Conservation (phyloP, 1,140 invertebrate species). For the Ladona fulva region DNA sequence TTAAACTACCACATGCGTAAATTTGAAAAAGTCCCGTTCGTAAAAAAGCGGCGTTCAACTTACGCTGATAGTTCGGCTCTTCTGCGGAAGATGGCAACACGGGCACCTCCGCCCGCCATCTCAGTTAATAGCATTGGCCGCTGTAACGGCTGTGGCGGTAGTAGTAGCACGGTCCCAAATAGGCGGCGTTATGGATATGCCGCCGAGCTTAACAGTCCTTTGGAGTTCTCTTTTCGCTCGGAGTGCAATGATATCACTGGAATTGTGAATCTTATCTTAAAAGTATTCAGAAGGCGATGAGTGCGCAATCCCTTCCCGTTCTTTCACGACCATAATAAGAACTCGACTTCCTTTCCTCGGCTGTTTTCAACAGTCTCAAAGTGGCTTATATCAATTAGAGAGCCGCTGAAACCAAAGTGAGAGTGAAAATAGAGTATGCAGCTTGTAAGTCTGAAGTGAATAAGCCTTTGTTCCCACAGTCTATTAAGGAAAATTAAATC, state of each 20-base stretch:
- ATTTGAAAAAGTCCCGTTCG: no score
- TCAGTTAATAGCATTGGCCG: conserved; percentile 3
- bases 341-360: no score
- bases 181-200: conserved; percentile 6
- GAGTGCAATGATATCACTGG: neutral
- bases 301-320: neutral
- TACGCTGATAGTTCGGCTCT: neutral
- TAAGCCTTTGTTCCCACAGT: no score
- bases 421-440: no score
- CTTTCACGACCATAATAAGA: no score
- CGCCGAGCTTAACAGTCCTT: neutral
- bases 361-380: no score
- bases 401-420: no score
- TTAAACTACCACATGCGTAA: no score
- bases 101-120: neutral
- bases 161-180: neutral
- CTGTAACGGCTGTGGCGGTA: neutral
- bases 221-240: neutral
- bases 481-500: no score
- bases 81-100: neutral
- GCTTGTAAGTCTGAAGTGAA: no score
- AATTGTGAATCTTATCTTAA: neutral
- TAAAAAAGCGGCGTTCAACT: neutral
- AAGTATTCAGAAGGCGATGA: neutral
- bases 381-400: no score